phyloP scores from a whole-genome alignment of 2,888 invertebrate species.

The Neria commutata region DNA sequence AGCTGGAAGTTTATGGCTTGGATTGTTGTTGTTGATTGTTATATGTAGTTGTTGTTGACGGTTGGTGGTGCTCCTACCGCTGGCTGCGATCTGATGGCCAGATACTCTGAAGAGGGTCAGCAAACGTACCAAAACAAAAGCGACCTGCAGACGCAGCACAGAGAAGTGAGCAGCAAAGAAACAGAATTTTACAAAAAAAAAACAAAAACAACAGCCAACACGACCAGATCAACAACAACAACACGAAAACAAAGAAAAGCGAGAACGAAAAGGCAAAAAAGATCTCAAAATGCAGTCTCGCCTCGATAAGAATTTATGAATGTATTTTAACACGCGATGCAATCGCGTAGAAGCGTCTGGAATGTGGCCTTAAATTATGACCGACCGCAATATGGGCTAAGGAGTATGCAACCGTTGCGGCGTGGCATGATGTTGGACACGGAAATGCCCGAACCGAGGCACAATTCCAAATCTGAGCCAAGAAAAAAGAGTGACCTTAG shows the following conservation, averaged over 20 bases:
- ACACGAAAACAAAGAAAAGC: conserved; percentile 6
- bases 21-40: too few species aligned
- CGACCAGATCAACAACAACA: conserved; percentile 3
- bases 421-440: too few species aligned
- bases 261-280: conserved; percentile 7
- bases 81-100: too few species aligned
- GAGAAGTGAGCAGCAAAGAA: conserved; percentile 12
- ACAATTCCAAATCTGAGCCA: conserved; percentile 53
- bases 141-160: too few species aligned
- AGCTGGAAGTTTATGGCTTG: conserved; percentile 19
- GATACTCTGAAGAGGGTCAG: too few species aligned
- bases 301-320: conserved; percentile 51
- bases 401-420: background rate
- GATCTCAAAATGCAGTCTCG: conserved; percentile 7
- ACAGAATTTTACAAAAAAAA: conserved; percentile 18
- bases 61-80: too few species aligned
- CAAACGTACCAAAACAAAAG: too few species aligned
- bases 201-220: conserved; percentile 13
- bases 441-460: conserved; percentile 29
- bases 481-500: too few species aligned
- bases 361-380: background rate
- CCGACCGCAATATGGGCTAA: conserved; percentile 5
- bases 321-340: conserved; percentile 37
- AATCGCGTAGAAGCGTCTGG: conserved; percentile 16
- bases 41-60: too few species aligned